These are phyloP conservation scores for Xanthia togata DNA, from an alignment of 2,888 invertebrate genomes.

Conservation along the genomic window DNA sequence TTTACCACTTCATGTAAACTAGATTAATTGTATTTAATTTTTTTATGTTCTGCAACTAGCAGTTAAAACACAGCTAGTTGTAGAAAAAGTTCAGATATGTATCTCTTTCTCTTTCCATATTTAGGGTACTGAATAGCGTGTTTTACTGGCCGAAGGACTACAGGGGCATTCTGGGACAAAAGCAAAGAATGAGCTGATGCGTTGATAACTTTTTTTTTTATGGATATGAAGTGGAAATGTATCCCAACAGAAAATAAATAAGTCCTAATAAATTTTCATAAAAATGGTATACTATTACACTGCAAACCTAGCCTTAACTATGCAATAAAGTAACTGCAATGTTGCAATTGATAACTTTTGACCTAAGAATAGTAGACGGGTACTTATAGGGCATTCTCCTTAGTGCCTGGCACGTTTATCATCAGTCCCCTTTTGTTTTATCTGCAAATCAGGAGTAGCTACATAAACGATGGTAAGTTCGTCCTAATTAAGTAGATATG, in stretches of 20 bases:
- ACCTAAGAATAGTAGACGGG: conserved; percentile 44
- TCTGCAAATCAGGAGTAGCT: not conserved
- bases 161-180: not conserved
- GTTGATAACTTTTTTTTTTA: not conserved
- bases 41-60: not conserved
- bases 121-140: no score
- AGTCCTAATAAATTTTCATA: not conserved
- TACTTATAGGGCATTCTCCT: conserved; percentile 55
- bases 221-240: not conserved
- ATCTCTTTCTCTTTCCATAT: no score
- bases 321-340: conserved; percentile 58
- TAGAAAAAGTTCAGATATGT: no score
- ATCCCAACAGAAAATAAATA: not conserved
- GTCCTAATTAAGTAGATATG: not conserved
- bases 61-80: not conserved
- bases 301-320: conserved; percentile 49
- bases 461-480: not conserved
- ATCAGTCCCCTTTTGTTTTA: not conserved
- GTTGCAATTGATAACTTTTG: conserved; percentile 63
- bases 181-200: not conserved
- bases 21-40: not conserved
- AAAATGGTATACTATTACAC: no score
- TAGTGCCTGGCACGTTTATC: conserved; percentile 26
- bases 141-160: no score
- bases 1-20: not conserved